These are phyloP conservation scores for Neolamprologus brichardi DNA, from an alignment of 2,113 vertebrate species.

Conservation along the genomic window DNA sequence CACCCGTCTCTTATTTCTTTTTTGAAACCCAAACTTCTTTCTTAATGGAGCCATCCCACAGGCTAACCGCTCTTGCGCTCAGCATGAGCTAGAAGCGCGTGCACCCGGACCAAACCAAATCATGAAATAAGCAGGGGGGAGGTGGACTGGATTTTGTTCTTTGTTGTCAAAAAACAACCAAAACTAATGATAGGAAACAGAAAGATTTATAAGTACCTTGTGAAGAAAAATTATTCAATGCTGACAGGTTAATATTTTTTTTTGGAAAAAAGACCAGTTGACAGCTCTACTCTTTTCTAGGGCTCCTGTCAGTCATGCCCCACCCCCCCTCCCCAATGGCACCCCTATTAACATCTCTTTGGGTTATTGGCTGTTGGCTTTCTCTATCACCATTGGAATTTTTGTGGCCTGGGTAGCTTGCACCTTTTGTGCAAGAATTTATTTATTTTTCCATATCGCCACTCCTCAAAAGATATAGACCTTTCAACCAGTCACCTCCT, in stretches of 20 bases:
- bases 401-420: background rate
- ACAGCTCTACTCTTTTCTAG: background rate
- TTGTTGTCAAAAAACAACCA: background rate
- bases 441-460: background rate
- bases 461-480: background rate
- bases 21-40: background rate
- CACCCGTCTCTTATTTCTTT: background rate
- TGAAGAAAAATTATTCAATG: background rate
- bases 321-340: background rate
- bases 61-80: background rate
- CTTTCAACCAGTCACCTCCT: background rate
- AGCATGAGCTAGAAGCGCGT: background rate
- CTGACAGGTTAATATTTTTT: background rate
- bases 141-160: background rate
- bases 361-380: background rate
- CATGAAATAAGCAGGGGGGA: background rate
- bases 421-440: background rate
- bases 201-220: background rate
- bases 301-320: background rate
- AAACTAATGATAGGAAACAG: background rate
- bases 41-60: background rate
- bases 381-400: background rate
- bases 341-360: background rate
- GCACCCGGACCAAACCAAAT: background rate
- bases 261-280: background rate